Evolutionary conservation across 2,113 vertebrate species (phyloP).

Genomic region (Orientallactaga bullata): DNA sequence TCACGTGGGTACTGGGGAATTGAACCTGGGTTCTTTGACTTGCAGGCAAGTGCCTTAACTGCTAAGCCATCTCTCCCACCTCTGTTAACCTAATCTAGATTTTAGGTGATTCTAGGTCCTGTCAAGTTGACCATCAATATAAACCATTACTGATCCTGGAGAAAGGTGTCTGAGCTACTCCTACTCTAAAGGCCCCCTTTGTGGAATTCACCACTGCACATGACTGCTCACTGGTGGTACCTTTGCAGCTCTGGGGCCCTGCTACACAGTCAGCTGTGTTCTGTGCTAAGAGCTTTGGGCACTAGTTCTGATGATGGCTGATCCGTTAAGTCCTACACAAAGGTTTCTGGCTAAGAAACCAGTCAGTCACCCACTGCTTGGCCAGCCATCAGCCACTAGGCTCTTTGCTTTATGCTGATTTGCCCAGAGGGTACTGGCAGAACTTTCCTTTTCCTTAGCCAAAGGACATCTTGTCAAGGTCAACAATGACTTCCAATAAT

Average conservation of each 20-base stretch:
- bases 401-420: neutral
- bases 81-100: too few relatives aligned
- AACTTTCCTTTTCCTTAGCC: neutral
- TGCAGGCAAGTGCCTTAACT: neutral
- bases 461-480: neutral
- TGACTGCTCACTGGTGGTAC: neutral
- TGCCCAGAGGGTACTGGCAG: neutral
- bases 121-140: too few relatives aligned
- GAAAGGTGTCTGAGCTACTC: neutral
- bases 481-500: neutral
- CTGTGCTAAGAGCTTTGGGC: neutral
- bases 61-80: neutral
- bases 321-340: neutral
- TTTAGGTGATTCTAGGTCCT: too few relatives aligned
- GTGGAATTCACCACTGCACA: neutral
- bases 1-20: neutral
- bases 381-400: neutral
- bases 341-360: neutral
- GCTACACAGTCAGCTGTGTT: neutral
- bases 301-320: neutral
- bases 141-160: neutral
- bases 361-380: neutral
- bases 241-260: neutral
- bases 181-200: neutral
- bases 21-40: too few relatives aligned